phyloP scores from a whole-genome alignment of 2,888 invertebrate genomes.

The Eristalis pertinax region DNA sequence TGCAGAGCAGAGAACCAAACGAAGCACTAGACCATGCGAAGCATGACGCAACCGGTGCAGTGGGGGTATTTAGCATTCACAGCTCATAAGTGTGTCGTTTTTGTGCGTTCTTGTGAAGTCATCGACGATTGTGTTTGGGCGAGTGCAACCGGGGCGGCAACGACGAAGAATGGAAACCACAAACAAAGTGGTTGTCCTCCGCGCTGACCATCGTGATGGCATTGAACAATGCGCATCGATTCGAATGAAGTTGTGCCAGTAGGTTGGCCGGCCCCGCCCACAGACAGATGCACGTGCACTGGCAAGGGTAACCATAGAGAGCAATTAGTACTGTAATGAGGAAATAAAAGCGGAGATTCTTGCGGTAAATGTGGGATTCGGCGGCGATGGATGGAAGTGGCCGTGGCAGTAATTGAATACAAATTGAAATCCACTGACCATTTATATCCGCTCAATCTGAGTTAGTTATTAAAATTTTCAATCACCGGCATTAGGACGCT shows the following conservation, averaged over 20 bases:
- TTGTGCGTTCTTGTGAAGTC: neutral
- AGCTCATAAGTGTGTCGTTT: neutral
- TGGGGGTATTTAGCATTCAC: neutral
- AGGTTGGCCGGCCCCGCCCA: neutral
- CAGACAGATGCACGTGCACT: neutral
- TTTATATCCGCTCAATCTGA: constrained; percentile 52
- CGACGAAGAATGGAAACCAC: constrained; percentile 23
- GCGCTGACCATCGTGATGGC: constrained; percentile 26
- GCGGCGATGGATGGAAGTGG: constrained; percentile 33
- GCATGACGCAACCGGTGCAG: neutral
- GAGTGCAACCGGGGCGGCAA: neutral
- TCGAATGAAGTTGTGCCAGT: neutral
- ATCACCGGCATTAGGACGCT: constrained; percentile 20
- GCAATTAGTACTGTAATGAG: constrained; percentile 67
- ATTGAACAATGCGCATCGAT: constrained; percentile 50
- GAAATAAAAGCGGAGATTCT: constrained; percentile 65
- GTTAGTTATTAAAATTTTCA: constrained; percentile 56
- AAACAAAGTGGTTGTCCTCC: constrained; percentile 34
- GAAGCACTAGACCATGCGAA: neutral
- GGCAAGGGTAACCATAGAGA: neutral
- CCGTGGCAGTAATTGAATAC: constrained; percentile 47
- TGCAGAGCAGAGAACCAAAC: neutral
- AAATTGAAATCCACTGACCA: constrained; percentile 53
- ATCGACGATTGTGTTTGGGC: neutral
- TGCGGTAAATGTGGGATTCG: constrained; percentile 43